Conservation (phyloP, 2,113 vertebrate genomes). For the Silurus asotus region DNA sequence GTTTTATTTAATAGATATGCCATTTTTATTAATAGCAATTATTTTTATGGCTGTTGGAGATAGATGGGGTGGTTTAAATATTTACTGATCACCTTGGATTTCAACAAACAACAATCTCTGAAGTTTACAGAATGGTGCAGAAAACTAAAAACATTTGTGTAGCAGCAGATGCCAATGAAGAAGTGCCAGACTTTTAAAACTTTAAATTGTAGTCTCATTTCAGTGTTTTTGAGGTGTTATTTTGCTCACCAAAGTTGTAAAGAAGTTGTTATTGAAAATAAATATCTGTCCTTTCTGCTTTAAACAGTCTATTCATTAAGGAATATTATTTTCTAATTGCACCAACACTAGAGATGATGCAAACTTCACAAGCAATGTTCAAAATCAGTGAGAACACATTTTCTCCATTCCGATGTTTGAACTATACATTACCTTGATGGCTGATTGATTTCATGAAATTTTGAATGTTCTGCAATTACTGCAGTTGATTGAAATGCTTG, state of each 20-base stretch:
- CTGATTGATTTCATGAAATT: background rate
- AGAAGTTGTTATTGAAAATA: too few relatives aligned
- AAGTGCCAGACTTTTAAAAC: background rate
- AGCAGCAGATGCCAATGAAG: background rate
- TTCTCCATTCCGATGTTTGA: background rate
- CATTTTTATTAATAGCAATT: background rate
- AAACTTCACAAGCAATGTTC: background rate
- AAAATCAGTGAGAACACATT: background rate
- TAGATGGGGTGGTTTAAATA: background rate
- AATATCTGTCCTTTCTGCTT: background rate
- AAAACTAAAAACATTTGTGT: background rate
- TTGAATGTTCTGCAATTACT: background rate
- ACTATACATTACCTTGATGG: background rate
- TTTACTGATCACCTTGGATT: background rate
- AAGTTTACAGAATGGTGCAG: background rate
- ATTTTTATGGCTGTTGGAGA: background rate
- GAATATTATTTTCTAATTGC: background rate
- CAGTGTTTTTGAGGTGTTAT: too few relatives aligned
- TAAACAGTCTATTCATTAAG: background rate
- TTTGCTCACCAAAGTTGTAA: too few relatives aligned
- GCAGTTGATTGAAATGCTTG: background rate
- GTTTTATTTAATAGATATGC: background rate
- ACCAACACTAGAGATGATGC: background rate
- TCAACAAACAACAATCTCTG: background rate
- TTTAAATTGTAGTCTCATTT: too few relatives aligned